Evolutionary conservation across 2,797 vertebrate genomes (phyloP).

Genomic region (Ambastaia sidthimunki): DNA sequence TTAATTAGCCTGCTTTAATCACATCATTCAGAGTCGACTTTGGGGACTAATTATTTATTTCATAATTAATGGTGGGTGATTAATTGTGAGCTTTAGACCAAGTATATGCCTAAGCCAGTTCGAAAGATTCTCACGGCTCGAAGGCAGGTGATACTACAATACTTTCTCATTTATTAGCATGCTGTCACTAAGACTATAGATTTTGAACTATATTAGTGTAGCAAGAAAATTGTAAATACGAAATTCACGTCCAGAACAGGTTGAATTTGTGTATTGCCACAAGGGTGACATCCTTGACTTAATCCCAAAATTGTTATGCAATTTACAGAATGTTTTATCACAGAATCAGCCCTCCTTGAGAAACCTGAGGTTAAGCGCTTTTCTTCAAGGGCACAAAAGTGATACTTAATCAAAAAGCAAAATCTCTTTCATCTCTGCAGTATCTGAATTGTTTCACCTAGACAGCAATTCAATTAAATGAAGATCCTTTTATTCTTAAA

Average conservation of each 20-base stretch:
- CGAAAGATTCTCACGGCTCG: not conserved
- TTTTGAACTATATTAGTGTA: not conserved
- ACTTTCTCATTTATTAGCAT: not conserved
- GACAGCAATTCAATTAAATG: not conserved
- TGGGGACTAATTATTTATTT: slow-evolving; percentile 80
- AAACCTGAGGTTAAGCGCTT: slow-evolving; percentile 1
- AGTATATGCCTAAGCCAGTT: slow-evolving; percentile 55
- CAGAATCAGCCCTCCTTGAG: slow-evolving; percentile 2
- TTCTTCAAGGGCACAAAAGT: slow-evolving; percentile 23
- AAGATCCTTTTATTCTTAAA: not conserved
- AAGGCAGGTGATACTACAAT: not conserved
- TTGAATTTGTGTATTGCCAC: not conserved
- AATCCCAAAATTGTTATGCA: slow-evolving; percentile 11
- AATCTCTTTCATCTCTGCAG: slow-evolving; percentile 6
- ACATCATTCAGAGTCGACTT: slow-evolving; percentile 76
- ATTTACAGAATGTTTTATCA: not conserved
- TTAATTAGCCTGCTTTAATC: slow-evolving; percentile 82
- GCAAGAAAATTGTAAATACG: not conserved
- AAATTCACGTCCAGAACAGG: not conserved
- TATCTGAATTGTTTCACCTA: not conserved
- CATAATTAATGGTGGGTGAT: slow-evolving; percentile 81
- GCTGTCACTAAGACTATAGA: not conserved
- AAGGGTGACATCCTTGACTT: not conserved
- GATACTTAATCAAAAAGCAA: not conserved
- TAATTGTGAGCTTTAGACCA: slow-evolving; percentile 70